phyloP scores from a whole-genome alignment of 1,140 invertebrate species.

The Bombus huntii region DNA sequence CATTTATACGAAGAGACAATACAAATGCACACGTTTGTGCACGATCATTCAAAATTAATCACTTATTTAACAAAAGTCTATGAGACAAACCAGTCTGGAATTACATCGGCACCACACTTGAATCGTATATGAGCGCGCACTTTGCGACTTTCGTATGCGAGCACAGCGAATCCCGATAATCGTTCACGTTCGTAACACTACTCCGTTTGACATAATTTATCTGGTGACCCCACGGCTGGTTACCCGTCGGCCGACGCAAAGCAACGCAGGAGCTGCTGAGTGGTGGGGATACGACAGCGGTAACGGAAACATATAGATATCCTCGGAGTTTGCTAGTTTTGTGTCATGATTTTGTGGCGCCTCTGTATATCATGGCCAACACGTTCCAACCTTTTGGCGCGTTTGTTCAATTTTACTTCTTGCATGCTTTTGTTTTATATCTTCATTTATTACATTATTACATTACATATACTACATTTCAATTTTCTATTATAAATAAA shows the following conservation, averaged over 20 bases:
- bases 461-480: too few species aligned
- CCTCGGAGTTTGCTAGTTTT: background rate
- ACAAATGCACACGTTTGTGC: slow-evolving; percentile 41
- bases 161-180: slow-evolving; percentile 34
- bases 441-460: too few species aligned
- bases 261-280: slow-evolving; percentile 57
- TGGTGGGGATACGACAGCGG: slow-evolving; percentile 50
- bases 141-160: slow-evolving; percentile 27
- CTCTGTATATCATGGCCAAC: too few species aligned
- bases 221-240: slow-evolving; percentile 70
- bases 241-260: slow-evolving; percentile 57
- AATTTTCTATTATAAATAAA: too few species aligned
- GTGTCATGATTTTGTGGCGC: too few species aligned
- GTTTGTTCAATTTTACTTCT: too few species aligned
- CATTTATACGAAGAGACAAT: slow-evolving; percentile 58
- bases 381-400: too few species aligned
- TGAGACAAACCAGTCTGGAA: background rate
- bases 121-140: slow-evolving; percentile 35
- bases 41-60: slow-evolving; percentile 35
- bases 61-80: slow-evolving; percentile 28
- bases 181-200: slow-evolving; percentile 54
- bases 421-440: too few species aligned
- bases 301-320: slow-evolving; percentile 18
- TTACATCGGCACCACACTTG: slow-evolving; percentile 38
- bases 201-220: slow-evolving; percentile 76